Evolutionary conservation across 2,888 invertebrate species (phyloP), one percentile per base, ranked within the genome.

Genomic region (Morpho deidamia): DNA sequence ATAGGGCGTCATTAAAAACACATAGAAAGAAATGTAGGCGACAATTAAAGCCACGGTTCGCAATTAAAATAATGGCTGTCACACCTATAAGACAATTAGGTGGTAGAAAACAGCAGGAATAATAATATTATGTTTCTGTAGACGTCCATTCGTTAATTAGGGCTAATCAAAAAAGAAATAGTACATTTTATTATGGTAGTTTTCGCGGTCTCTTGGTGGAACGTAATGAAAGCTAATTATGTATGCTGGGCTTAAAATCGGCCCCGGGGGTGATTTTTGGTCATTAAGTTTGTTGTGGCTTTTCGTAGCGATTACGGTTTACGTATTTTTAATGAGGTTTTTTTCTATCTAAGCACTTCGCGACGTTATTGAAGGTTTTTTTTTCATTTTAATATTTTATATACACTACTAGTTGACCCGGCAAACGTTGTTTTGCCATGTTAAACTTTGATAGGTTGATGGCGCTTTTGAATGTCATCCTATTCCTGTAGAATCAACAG

Each of bases 11-110:
- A 65, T 66, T 68, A 64, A 72, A 77, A 74, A 67, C 65, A 75
- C 68, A 78, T 68, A 78, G 68, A 82, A 81, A 76, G 76, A 83
- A 81, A 81, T 70, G 66, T 72, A 78, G 71, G 74, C 76, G 63
- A 68, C 79, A 81, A 85, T 87, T 83, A 83, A 77, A 78, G 72
- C 72, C 68, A 69, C 71, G 67, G 72, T 76, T 79, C 63, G 80
- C 87, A 86, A 89, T 89, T 89, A 89, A 87, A 85, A 85, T 89
- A 89, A 89, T 89, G 76, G 81, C 74, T 70, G 88, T 89, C 88
- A 86, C 88, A 88, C 88, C 88, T 88, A 84, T 80, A 72, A 83
- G 78, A 87, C 87, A 86, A 87, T 88, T 88, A 86, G 76, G 74
- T 69, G 69, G 74, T 69, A 59, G 56, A 52, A 52, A 57, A 57